Evolutionary conservation across 2,888 invertebrate genomes (phyloP).

Genomic region (Tubulanus polymorphus): DNA sequence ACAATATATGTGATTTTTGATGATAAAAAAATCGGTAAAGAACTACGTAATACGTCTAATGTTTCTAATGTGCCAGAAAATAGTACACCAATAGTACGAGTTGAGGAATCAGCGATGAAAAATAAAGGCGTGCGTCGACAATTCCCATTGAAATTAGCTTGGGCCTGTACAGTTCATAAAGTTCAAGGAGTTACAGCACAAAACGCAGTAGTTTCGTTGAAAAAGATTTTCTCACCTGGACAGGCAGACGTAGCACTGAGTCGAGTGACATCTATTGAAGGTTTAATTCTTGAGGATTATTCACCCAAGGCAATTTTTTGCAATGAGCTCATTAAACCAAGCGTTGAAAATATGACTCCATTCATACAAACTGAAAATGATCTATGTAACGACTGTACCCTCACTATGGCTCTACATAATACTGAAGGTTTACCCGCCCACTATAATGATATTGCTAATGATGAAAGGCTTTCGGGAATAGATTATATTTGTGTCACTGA

Average conservation of each 20-base stretch:
- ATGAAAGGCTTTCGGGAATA: not conserved
- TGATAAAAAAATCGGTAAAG: slow-evolving; percentile 12
- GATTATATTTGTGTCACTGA: slow-evolving; percentile 4
- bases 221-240: slow-evolving; percentile 1
- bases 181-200: slow-evolving; percentile 1
- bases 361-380: too few relatives aligned
- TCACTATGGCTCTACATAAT: not conserved
- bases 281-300: slow-evolving; percentile 14
- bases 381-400: too few relatives aligned
- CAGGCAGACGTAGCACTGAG: slow-evolving; percentile 6
- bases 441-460: not conserved
- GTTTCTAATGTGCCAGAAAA: too few relatives aligned
- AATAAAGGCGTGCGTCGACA: slow-evolving; percentile 2
- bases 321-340: too few relatives aligned
- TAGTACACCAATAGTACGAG: slow-evolving; percentile 14
- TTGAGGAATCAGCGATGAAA: too few relatives aligned
- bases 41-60: too few relatives aligned
- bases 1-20: slow-evolving; percentile 15
- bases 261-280: not conserved
- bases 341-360: too few relatives aligned
- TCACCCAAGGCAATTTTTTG: too few relatives aligned
- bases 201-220: not conserved
- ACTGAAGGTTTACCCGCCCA: not conserved
- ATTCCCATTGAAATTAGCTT: not conserved
- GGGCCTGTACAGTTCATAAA: slow-evolving; percentile 4